Percentiles rank a stretch among this genome's conserved stretches.
These are phyloP conservation scores for Phyllotis vaccarum DNA, from an alignment of 2,797 vertebrate genomes.

Conservation along the genomic window DNA sequence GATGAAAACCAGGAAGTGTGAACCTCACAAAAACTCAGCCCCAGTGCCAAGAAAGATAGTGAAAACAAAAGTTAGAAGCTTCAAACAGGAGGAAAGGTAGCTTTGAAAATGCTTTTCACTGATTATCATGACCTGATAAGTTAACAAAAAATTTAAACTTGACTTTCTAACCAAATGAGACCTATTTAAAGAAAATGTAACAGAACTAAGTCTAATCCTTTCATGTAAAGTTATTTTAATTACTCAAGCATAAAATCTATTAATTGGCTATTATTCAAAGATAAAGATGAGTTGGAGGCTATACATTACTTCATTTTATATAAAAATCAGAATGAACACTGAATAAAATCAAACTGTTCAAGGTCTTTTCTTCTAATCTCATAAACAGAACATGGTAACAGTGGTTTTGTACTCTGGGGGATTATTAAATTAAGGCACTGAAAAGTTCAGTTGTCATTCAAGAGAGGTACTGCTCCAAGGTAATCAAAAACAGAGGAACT, in stretches of 20 bases:
- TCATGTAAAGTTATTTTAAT: constrained; percentile 34
- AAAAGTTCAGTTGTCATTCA: background rate
- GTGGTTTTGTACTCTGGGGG: background rate
- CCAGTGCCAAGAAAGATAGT: background rate
- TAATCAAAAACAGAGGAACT: background rate
- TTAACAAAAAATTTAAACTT: background rate
- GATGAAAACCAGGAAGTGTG: background rate
- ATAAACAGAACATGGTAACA: background rate
- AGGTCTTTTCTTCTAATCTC: background rate
- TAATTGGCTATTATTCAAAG: background rate
- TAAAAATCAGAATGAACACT: background rate
- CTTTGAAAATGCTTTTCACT: background rate
- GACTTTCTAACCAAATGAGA: constrained; percentile 46
- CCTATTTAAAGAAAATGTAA: background rate
- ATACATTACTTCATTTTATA: background rate
- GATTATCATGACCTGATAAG: background rate
- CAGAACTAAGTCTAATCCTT: background rate
- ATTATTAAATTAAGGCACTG: background rate
- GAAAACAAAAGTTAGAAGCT: background rate
- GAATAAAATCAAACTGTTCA: background rate
- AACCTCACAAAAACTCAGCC: background rate
- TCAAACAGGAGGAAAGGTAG: background rate
- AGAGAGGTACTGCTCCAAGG: background rate
- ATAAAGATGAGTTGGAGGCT: background rate
- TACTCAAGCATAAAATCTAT: background rate